phyloP scores from a whole-genome alignment of 2,113 vertebrate species.

The Calidris pygmaea region DNA sequence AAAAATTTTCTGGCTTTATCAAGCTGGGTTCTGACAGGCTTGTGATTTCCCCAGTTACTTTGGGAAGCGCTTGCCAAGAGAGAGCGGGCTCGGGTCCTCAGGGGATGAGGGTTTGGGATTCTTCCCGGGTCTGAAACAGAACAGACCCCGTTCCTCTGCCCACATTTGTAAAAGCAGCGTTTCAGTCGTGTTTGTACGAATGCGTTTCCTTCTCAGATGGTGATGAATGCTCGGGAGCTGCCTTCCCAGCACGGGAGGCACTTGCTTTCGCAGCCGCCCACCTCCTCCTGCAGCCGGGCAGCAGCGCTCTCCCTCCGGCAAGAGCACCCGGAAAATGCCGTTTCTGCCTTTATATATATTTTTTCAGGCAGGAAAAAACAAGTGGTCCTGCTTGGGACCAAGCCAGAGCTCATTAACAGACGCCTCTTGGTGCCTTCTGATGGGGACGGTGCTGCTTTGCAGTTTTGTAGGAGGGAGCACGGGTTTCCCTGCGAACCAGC shows the following conservation, averaged over 20 bases:
- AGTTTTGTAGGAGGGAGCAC: accelerated
- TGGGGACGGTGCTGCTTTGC: not conserved
- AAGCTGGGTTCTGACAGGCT: not conserved
- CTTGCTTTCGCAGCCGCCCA: not conserved
- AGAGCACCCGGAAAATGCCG: not conserved
- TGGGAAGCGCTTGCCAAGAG: not conserved
- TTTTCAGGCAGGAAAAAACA: not conserved
- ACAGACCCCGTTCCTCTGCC: not conserved
- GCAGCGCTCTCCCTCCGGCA: not conserved
- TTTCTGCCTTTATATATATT: not conserved
- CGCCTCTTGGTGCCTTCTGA: not conserved
- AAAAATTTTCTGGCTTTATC: not conserved
- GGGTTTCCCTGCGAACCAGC: not conserved
- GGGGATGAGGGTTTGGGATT: not conserved
- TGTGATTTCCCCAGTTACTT: not conserved
- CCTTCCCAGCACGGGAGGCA: not conserved
- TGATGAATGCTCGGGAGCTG: not conserved
- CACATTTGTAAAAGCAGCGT: accelerated
- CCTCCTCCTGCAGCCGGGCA: not conserved
- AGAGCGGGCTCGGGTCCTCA: not conserved
- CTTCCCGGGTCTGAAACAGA: accelerated
- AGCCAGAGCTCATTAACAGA: not conserved
- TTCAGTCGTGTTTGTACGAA: too few species aligned
- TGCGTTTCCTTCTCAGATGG: not conserved
- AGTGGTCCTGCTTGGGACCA: not conserved